A percentile compares a stretch with the other conserved stretches of the same genome.
Conservation (phyloP, 2,888 invertebrate genomes). For the Drosophila dives region DNA sequence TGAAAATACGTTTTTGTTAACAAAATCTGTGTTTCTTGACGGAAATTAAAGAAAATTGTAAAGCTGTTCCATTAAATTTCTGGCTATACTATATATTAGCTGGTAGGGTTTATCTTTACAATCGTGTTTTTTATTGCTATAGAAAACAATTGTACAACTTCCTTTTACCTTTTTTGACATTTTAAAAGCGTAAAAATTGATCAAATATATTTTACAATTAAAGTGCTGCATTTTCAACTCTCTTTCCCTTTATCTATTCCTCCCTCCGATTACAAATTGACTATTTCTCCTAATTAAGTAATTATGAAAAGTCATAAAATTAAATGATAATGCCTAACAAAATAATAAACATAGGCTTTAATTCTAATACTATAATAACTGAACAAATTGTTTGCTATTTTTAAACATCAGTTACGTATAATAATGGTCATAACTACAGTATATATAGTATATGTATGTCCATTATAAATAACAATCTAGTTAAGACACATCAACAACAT, state of each 20-base stretch:
- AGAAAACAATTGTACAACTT: background rate
- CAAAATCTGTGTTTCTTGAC: background rate
- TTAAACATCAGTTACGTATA: background rate
- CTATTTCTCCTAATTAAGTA: background rate
- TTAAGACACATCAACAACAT: conserved; percentile 1
- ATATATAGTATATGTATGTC: background rate
- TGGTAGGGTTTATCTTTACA: background rate
- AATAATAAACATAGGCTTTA: background rate
- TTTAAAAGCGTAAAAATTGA: background rate
- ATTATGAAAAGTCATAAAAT: background rate
- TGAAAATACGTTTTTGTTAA: background rate
- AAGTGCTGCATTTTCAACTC: background rate
- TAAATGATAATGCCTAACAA: background rate
- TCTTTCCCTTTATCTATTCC: background rate
- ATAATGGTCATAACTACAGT: conserved; percentile 16
- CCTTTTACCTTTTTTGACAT: background rate
- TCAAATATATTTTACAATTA: background rate
- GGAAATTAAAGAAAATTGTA: background rate
- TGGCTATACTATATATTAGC: background rate
- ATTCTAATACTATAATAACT: background rate
- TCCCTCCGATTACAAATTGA: background rate
- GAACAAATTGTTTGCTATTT: background rate
- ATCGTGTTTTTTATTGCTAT: too few species aligned
- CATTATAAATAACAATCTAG: conserved; percentile 48
- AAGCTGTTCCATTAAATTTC: background rate